phyloP scores from a whole-genome alignment of 2,113 vertebrate species.

The Lontra canadensis region DNA sequence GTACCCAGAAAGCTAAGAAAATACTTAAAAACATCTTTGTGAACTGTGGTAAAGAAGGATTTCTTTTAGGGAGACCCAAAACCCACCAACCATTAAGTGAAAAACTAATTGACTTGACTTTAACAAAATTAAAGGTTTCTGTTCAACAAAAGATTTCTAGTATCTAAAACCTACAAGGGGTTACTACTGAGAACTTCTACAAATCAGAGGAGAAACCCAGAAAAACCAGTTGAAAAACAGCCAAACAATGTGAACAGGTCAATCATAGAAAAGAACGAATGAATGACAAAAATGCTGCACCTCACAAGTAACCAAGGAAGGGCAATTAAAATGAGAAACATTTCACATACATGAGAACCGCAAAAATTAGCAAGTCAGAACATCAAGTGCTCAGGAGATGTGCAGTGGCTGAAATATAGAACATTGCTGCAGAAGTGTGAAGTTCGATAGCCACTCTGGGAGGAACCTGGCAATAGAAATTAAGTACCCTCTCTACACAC shows the following conservation, averaged over 20 bases:
- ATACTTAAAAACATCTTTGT: neutral
- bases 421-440: neutral
- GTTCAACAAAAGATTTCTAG: neutral
- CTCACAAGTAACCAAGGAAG: neutral
- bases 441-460: neutral
- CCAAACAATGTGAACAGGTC: neutral
- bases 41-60: neutral
- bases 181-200: neutral
- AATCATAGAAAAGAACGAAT: neutral
- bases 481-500: neutral
- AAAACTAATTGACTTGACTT: neutral
- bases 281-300: neutral
- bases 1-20: neutral
- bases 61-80: neutral
- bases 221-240: neutral
- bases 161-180: neutral
- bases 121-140: conserved; percentile 9
- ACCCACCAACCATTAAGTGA: neutral
- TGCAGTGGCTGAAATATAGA: neutral
- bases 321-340: conserved; percentile 18
- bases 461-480: neutral
- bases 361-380: neutral
- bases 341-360: neutral
- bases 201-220: neutral
- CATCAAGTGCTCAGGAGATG: neutral